phyloP scores from a whole-genome alignment of 2,113 vertebrate genomes.

The Phrynocephalus versicolor region DNA sequence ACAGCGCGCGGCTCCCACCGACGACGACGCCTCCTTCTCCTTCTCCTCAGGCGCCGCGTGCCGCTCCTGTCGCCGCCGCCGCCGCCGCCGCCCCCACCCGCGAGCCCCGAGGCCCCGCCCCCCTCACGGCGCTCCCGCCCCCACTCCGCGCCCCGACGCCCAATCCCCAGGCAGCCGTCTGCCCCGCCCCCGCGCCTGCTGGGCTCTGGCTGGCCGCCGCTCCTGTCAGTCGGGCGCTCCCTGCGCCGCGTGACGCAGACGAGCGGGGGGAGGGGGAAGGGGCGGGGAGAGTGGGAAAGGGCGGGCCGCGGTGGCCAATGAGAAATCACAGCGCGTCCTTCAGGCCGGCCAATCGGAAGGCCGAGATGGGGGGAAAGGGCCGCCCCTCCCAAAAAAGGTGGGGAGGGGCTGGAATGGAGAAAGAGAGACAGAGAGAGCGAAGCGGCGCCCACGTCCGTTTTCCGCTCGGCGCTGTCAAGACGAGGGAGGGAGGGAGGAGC shows the following conservation, averaged over 20 bases:
- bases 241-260: neutral
- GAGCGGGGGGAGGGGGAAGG: neutral
- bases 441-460: neutral
- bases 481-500: neutral
- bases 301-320: fast-evolving
- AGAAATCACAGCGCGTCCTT: slow-evolving; percentile 68
- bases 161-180: neutral
- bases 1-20: too few species aligned
- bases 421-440: too few species aligned
- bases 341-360: slow-evolving; percentile 34
- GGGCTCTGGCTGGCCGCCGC: neutral
- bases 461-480: neutral
- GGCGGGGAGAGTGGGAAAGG: neutral
- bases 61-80: slow-evolving; percentile 14
- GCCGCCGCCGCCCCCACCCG: neutral
- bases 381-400: too few species aligned
- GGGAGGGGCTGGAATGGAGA: too few species aligned
- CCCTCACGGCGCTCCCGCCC: neutral
- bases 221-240: neutral
- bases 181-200: neutral
- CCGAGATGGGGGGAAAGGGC: too few species aligned
- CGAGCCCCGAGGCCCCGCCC: neutral
- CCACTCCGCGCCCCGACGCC: neutral
- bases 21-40: neutral
- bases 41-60: neutral